Conservation (phyloP, 2,888 invertebrate species). For the Axea sp. region DNA sequence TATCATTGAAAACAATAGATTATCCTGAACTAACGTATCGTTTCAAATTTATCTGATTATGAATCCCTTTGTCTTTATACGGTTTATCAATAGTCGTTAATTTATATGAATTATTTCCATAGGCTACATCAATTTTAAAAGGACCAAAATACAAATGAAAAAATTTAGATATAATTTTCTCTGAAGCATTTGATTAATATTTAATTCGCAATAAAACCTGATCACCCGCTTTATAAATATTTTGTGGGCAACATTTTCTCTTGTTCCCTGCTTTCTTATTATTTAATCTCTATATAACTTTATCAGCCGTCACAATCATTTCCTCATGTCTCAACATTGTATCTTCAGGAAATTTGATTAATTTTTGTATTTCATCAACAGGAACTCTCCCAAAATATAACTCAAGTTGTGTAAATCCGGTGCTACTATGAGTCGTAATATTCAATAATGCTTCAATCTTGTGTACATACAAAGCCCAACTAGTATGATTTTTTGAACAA, state of each 20-base stretch:
- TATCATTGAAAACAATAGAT: no score
- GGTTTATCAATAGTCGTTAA: no score
- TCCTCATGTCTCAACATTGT: neutral
- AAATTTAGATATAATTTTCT: neutral
- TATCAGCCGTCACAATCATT: neutral
- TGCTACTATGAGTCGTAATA: neutral
- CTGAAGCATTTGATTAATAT: neutral
- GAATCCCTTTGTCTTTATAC: no score
- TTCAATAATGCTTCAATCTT: neutral
- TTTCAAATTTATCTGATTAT: no score
- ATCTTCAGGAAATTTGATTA: neutral
- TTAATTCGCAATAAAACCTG: neutral
- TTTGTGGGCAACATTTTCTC: neutral
- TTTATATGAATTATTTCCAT: no score
- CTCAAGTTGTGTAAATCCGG: neutral
- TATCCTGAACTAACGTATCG: no score
- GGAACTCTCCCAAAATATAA: neutral
- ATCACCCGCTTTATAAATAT: neutral
- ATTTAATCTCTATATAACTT: neutral
- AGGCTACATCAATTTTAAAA: neutral
- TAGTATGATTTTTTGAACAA: neutral
- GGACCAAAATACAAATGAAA: slow-evolving; percentile 6
- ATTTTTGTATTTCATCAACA: neutral
- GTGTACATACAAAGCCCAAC: neutral
- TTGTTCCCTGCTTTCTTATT: neutral